A percentile compares a stretch with the other conserved stretches of the same genome.
phyloP scores from a whole-genome alignment of 2,797 vertebrate genomes.

The Acanthornis magna region DNA sequence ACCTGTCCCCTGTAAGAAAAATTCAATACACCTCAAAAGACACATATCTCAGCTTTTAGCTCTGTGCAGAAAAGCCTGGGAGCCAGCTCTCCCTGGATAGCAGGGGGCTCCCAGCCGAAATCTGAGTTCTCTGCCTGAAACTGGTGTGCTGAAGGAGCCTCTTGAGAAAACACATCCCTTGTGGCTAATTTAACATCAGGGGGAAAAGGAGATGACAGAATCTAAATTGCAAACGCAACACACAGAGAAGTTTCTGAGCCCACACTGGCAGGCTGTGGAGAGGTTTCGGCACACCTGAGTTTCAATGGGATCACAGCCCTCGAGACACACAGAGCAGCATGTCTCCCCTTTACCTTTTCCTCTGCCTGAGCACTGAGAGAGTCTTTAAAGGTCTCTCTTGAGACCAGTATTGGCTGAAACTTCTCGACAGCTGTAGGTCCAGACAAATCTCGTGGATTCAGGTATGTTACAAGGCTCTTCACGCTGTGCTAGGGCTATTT shows the following conservation, averaged over 20 bases:
- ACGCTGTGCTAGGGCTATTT: background rate
- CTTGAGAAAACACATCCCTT: background rate
- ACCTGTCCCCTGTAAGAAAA: background rate
- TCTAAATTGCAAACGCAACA: background rate
- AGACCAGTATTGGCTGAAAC: background rate
- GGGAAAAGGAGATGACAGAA: background rate
- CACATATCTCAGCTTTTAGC: background rate
- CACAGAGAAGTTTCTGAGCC: background rate
- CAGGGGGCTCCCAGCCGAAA: background rate
- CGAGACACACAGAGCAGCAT: accelerated
- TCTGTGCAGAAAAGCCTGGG: background rate
- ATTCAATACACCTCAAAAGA: background rate
- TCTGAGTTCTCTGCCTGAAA: background rate
- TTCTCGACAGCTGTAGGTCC: background rate
- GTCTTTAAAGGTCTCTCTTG: background rate
- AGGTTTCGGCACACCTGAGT: background rate
- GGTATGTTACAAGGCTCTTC: background rate
- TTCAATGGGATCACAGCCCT: background rate
- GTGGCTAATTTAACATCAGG: background rate
- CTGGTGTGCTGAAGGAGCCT: accelerated
- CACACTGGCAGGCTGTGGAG: accelerated
- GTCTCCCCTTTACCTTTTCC: background rate
- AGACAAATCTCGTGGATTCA: background rate
- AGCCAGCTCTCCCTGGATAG: accelerated
- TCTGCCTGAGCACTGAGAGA: background rate